Evolutionary conservation across 2,888 invertebrate species (phyloP).

Genomic region (Amphipyra tragopoginis): DNA sequence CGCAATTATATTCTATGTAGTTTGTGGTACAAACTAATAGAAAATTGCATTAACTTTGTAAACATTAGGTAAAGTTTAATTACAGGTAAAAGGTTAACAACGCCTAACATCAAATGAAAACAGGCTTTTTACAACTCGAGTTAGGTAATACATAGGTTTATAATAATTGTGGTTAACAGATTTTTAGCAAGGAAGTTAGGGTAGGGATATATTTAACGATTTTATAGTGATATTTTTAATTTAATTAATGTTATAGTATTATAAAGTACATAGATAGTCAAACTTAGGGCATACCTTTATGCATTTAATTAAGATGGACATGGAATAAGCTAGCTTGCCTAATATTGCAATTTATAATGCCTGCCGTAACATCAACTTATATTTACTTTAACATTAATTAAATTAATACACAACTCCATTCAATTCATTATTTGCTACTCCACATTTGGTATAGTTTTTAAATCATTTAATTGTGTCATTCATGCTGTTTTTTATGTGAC

Average conservation of each 20-base stretch:
- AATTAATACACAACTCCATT: conserved; percentile 30
- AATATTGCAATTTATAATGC: conserved; percentile 23
- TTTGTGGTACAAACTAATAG: conserved; percentile 54
- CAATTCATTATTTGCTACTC: neutral
- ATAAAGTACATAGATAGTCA: conserved; percentile 5
- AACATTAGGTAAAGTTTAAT: conserved; percentile 32
- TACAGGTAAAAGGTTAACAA: conserved; percentile 31
- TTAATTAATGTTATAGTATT: conserved; percentile 51
- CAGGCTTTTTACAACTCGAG: conserved; percentile 38
- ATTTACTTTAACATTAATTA: conserved; percentile 52
- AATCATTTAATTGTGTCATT: neutral
- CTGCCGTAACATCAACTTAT: conserved; percentile 29
- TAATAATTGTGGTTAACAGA: conserved; percentile 15
- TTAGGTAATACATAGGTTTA: conserved; percentile 24
- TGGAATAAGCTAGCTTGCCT: conserved; percentile 54
- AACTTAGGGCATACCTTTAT: conserved; percentile 20
- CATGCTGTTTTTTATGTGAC: neutral
- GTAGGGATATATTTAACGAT: conserved; percentile 10
- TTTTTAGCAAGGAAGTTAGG: conserved; percentile 20
- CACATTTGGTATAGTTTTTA: too few relatives aligned
- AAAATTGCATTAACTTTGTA: conserved; percentile 29
- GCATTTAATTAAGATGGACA: conserved; percentile 9
- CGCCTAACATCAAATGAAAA: conserved; percentile 47
- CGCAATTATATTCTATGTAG: conserved; percentile 30
- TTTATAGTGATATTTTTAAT: conserved; percentile 23